Evolutionary conservation across 2,797 vertebrate genomes (phyloP), one percentile per base, ranked within the genome.

Genomic region (Ceryle rudis): DNA sequence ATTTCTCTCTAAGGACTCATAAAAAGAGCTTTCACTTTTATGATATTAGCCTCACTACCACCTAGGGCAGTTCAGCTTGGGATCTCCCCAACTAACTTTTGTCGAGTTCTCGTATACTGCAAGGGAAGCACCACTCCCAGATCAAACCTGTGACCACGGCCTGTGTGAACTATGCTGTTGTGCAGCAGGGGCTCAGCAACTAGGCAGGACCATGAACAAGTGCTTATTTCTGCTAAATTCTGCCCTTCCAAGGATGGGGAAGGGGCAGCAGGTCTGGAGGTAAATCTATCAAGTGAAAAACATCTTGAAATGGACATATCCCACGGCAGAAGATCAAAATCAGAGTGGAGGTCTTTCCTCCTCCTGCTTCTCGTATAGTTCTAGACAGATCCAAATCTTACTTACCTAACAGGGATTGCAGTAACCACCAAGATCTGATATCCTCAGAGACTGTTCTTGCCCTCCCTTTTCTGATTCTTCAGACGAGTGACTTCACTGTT

Each of bases 341-440:
- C 91, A 82, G 79, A 67, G 47, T 35, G 35, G 74, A 95, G 60
- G 81, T 90, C 71, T 90, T 41, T 72, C 62, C 62, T 87, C 33
- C 47, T 95, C 23, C 47, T 85, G 57, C 35, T 88, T 95, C 61
- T 89, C 0, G 0, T 67, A 70, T 46, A n/a, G n/a, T 47, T 75
- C 64, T 82, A 93, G 83, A 94, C 88, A 95, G 95, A 97, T 96
- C 41, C 37, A 88, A 69, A 85, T 92, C 89, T 94, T 73, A 77
- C 54, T 94, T 94, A 78, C 91, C 46, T 69, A 92, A 83, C 3
- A 92, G 33, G 54, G 42, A 84, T 94, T 96, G 88, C 90, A 89
- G 25, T 74, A 97, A 95, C 81, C 75, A 78, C 82, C 60, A 85
- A 80, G 79, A 93, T 95, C 86, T 78, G 83, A 95, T 93, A 88